Base-by-base conservation (phyloP, 2,888 invertebrate genomes). In the Gymnosoma rotundatum region DNA sequence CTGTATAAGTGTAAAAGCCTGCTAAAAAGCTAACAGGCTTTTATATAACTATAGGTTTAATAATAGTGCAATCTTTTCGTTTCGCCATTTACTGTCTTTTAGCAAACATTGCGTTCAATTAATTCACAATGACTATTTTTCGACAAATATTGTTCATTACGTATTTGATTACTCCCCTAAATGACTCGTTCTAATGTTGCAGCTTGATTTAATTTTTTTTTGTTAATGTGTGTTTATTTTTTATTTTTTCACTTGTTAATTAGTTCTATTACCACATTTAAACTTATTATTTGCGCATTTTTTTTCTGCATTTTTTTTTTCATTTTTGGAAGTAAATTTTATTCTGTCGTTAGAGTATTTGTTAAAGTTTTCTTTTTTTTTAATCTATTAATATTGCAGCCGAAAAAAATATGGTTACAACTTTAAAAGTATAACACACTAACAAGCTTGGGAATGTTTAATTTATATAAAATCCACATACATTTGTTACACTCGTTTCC, bases 161-260 rank as follows among this genome's bases (percentile, higher is more conserved):
- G 0, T 16, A 36, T 52, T 67, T 9, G 8, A 21, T 60, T 36
- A 54, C 5, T n/a, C n/a, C n/a, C n/a, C n/a, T n/a, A n/a, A n/a
- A n/a, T n/a, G n/a, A n/a, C n/a, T n/a, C n/a, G n/a, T n/a, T n/a
- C n/a, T n/a, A n/a, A n/a, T n/a, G 18, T 36, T 67, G 10, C 60
- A 20, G 36, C 52, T 38, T 21, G 18, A 5, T 18, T n/a, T n/a
- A n/a, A 20, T 67, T 36, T 61, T 67, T 61, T 50, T 25, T 50
- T 60, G 18, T 25, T 2, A 25, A 52, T 66, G 25, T 20, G n/a
- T 45, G 60, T 36, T 72, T 38, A 56, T 14, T 16, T 66, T 72
- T 66, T 78, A 60, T 76, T 61, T 76, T 25, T 25, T 52, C 32
- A 45, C 70, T 61, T 72, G 78, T 78, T 72, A 82, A 82, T 78